Base-by-base conservation (phyloP, 2,888 invertebrate species). In the Polydrusus pterygomalis region DNA sequence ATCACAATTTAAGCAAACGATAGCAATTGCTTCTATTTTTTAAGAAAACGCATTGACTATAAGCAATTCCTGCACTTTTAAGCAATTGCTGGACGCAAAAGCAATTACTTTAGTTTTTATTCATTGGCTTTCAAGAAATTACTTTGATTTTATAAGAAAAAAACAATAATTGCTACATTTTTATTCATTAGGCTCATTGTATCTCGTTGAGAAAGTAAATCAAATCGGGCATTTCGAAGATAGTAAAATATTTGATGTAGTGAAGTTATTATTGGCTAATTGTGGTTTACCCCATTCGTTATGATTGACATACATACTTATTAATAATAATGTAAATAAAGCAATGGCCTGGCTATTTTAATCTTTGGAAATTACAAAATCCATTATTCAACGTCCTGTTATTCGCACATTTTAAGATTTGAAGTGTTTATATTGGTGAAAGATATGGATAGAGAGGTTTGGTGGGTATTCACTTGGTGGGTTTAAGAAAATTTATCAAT, bases 281-380 rank as follows among this genome's bases (percentile, higher is more conserved):
- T n/a, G 13, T 30, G 25, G 30, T 54, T 54, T 30, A 54, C 54
- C 54, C 30, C 11, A 54, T 13, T 30, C 13, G n/a, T 25, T 54
- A 54, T 0, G n/a, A 30, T 34, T 34, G 34, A 7, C 34, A 34
- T 34, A 34, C 34, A 3, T 34, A 34, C 18, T 18, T 20, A 43
- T 43, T 43, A n/a, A 47, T 47, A 47, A 54, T 54, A 30, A 25
- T n/a, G 25, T 54, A 11, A 54, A 54, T 54, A 54, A 54, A 30
- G 3, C 18, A 51, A 17, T 7, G 54, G 2, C 30, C 25, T 5
- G 54, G 54, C 8, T 54, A 54, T 25, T 25, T 20, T n/a, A 30
- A 54, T 13, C 25, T 54, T 25, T 54, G n/a, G 54, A 30, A 54
- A 54, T 54, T 30, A 25, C 30, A 30, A n/a, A 30, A 30, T 30